Evolutionary conservation across 2,888 invertebrate species (phyloP), one percentile per base, ranked within the genome.

Genomic region (Polydrusus cervinus): DNA sequence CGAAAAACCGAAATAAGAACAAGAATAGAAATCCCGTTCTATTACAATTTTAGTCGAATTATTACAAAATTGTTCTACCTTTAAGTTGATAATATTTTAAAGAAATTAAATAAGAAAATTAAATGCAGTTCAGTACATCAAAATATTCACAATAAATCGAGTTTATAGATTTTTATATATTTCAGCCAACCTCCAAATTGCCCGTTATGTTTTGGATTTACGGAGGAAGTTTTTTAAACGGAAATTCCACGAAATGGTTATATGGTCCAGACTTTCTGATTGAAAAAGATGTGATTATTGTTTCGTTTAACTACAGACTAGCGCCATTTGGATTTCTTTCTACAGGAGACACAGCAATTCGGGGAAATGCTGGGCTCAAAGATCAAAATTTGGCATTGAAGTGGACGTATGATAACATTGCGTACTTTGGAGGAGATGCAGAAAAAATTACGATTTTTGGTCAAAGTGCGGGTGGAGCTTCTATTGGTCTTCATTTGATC

Each of bases 391-490:
- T 62, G 18, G 49, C 49, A 18, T 18, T 49, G 11, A 67, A 69
- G 14, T 82, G 81, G 81, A 68, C 81, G 3, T 74, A 78, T 14
- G 71, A 75, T 25, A 80, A 81, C 57, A 81, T 80, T 14, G 40
- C 51, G 40, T n/a, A 60, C 49, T 81, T 81, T 64, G 81, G 81
- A 74, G 45, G 45, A n/a, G 45, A 45, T 18, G 3, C 49, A 16
- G 18, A 49, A 8, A 49, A 49, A 49, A 18, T 82, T n/a, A 80
- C 81, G 7, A 67, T 81, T 18, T 80, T 80, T 62, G 82, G 81
- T 10, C 78, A 82, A 71, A 82, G 82, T 30, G 38, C 30, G 5
- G 57, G 38, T 8, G 38, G 14, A 30, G 14, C 9, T 2, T 25
- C 18, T 51, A 20, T n/a, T 11, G 18, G 38, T 25, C 45, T 45